phyloP scores from a whole-genome alignment of 2,113 vertebrate species.

The Hypocryptadius cinnamomeus region DNA sequence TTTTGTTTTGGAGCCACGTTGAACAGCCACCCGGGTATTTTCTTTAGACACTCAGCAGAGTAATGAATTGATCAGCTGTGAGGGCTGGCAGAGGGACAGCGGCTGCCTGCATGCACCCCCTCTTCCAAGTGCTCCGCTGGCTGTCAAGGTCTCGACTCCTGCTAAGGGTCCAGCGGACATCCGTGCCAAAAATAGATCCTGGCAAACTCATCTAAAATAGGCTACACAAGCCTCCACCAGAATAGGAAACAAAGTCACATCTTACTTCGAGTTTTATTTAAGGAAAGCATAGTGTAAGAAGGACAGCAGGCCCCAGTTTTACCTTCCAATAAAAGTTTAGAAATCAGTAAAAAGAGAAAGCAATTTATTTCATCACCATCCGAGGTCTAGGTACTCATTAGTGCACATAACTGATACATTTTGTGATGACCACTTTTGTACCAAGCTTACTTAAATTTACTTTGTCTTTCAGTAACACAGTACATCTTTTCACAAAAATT shows the following conservation, averaged over 20 bases:
- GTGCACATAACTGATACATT: background rate
- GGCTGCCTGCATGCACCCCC: background rate
- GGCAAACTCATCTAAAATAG: background rate
- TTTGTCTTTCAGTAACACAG: background rate
- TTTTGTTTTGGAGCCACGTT: slow-evolving; percentile 7
- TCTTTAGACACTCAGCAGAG: slow-evolving; percentile 1
- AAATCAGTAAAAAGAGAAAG: background rate
- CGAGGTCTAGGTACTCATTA: background rate
- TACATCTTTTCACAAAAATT: background rate
- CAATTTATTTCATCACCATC: background rate
- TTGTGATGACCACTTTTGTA: background rate
- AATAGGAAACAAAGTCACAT: background rate
- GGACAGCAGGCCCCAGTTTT: background rate
- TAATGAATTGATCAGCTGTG: slow-evolving; percentile 37
- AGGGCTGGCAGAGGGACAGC: background rate
- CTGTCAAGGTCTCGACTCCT: background rate
- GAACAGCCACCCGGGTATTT: slow-evolving; percentile 37
- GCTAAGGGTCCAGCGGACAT: background rate
- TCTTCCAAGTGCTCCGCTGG: background rate
- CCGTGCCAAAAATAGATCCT: background rate
- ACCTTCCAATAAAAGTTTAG: background rate
- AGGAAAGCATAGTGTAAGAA: background rate
- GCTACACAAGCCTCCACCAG: background rate
- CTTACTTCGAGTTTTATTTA: slow-evolving; percentile 3
- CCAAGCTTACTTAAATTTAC: background rate